A percentile compares a stretch with the other conserved stretches of the same genome.
Evolutionary conservation across 2,113 vertebrate genomes (phyloP).

Genomic region (Rhizomys pruinosus): DNA sequence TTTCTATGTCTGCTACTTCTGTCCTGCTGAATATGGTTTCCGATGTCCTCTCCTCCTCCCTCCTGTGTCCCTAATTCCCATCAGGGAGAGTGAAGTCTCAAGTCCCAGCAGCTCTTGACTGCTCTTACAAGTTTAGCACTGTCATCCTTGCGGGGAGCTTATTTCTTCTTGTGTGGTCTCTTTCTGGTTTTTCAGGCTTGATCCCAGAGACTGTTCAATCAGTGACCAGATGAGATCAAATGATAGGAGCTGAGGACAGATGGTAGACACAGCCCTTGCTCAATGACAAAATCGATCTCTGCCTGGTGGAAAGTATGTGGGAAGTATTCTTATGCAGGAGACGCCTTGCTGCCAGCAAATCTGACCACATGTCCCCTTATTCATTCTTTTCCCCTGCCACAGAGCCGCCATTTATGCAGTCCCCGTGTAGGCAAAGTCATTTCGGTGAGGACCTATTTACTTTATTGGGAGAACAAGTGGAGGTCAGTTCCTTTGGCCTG

Average conservation of each 20-base stretch:
- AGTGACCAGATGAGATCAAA: conserved; percentile 6
- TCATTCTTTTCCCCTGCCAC: neutral
- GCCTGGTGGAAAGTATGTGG: neutral
- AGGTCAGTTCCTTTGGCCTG: neutral
- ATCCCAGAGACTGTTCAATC: neutral
- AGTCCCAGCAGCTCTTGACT: neutral
- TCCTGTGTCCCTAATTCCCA: neutral
- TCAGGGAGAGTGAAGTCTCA: neutral
- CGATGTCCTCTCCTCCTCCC: neutral
- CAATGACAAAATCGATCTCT: neutral
- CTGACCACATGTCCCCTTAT: neutral
- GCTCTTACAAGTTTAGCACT: neutral
- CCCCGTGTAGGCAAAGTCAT: neutral
- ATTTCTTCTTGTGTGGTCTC: neutral
- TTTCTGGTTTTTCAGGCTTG: neutral
- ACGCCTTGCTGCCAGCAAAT: neutral
- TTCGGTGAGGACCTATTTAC: neutral
- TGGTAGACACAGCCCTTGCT: neutral
- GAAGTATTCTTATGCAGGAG: neutral
- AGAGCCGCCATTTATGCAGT: neutral
- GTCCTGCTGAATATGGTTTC: neutral
- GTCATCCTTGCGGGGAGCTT: neutral
- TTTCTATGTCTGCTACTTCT: neutral
- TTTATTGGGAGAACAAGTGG: neutral
- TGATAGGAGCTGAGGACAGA: neutral